Evolutionary conservation across 2,113 vertebrate genomes (phyloP).

Genomic region (Notarius quadriscutis): DNA sequence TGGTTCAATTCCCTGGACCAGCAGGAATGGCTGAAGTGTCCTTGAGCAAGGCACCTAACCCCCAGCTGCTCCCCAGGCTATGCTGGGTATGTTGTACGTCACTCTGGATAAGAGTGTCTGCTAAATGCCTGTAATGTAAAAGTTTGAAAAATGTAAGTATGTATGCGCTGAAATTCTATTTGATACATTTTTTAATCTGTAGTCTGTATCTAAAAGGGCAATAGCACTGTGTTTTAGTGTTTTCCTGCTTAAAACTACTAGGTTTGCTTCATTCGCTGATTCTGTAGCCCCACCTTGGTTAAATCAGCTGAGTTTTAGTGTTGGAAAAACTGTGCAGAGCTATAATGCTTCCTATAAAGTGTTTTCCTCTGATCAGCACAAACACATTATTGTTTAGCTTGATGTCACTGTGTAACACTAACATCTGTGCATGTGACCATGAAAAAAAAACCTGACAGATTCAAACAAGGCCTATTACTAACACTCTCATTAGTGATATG

Average conservation of each 20-base stretch:
- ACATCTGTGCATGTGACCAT: background rate
- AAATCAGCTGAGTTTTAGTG: slow-evolving; percentile 1
- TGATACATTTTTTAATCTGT: no score
- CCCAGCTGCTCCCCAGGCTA: no score
- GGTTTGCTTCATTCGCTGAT: background rate
- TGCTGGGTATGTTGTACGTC: no score
- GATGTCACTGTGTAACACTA: background rate
- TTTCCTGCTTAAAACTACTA: background rate
- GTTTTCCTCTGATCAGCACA: background rate
- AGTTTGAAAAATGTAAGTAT: background rate
- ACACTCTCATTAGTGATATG: background rate
- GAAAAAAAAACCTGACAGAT: background rate
- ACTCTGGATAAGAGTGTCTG: no score
- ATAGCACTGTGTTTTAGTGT: background rate
- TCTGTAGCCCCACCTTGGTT: background rate
- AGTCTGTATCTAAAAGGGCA: background rate
- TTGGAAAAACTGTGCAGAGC: background rate
- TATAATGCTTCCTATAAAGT: background rate
- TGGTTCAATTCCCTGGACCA: no score
- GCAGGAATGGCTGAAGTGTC: no score
- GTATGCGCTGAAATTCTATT: no score
- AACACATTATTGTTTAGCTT: slow-evolving; percentile 2
- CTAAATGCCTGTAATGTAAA: no score
- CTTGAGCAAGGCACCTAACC: no score
- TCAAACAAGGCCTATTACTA: background rate